Conservation (phyloP, 2,888 invertebrate genomes). For the Spicauda simplicius region DNA sequence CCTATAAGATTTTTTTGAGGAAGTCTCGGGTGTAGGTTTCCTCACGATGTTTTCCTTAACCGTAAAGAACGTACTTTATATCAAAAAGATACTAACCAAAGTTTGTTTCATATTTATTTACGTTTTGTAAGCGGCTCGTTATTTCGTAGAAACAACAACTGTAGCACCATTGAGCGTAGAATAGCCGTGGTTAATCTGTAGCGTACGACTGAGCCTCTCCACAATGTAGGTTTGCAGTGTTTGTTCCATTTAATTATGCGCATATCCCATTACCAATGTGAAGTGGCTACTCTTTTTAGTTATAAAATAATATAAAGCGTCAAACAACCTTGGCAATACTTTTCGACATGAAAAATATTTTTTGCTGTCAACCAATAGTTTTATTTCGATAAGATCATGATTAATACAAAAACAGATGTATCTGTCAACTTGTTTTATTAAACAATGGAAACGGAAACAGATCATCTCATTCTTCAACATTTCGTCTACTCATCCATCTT, state of each 20-base stretch:
- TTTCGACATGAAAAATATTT: neutral
- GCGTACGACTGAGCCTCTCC: slow-evolving; percentile 9
- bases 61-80: no score
- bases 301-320: neutral
- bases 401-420: slow-evolving; percentile 3
- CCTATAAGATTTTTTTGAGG: no score
- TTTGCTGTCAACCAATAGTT: neutral
- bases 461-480: neutral
- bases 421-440: neutral
- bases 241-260: slow-evolving; percentile 35
- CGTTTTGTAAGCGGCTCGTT: slow-evolving; percentile 26
- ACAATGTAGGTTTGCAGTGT: slow-evolving; percentile 30
- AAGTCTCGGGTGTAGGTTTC: no score
- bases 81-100: no score
- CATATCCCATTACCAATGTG: slow-evolving; percentile 18
- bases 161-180: slow-evolving; percentile 28
- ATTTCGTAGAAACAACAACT: slow-evolving; percentile 26
- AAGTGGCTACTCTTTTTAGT: slow-evolving; percentile 14
- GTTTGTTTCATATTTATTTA: slow-evolving; percentile 10
- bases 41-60: no score
- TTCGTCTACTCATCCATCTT: neutral
- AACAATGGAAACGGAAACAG: neutral
- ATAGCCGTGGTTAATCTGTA: slow-evolving; percentile 18
- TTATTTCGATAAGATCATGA: neutral
- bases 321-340: neutral